Evolutionary conservation across 2,888 invertebrate genomes (phyloP).

Genomic region (Andrena trimmerana): DNA sequence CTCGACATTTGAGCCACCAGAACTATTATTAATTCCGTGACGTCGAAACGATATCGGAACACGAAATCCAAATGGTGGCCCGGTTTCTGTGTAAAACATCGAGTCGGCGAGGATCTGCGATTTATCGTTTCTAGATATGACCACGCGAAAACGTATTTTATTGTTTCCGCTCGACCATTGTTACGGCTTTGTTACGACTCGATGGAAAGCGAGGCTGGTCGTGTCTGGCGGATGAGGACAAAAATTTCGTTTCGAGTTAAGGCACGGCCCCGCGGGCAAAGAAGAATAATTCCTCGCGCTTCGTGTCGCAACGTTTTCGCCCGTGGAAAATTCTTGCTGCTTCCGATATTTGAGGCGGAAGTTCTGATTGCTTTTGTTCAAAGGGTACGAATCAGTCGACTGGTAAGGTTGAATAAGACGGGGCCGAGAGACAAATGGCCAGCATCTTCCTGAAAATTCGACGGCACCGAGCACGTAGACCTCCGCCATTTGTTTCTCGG

Average conservation of each 20-base stretch:
- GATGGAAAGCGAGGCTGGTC: slow-evolving; percentile 1
- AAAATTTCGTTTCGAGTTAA: background rate
- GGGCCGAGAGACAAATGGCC: background rate
- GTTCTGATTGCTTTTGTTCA: background rate
- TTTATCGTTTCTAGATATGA: slow-evolving; percentile 27
- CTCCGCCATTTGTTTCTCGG: slow-evolving; percentile 22
- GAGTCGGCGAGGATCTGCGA: slow-evolving; percentile 4
- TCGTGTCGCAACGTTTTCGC: background rate
- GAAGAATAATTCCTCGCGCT: background rate
- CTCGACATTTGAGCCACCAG: background rate
- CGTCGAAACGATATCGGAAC: slow-evolving; percentile 14
- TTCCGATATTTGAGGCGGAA: background rate
- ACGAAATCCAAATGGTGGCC: slow-evolving; percentile 31
- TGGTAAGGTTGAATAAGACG: background rate
- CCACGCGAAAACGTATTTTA: slow-evolving; percentile 31
- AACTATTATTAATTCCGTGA: slow-evolving; percentile 20
- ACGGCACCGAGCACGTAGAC: background rate
- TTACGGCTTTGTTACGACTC: slow-evolving; percentile 23
- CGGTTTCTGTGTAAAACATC: slow-evolving; percentile 19
- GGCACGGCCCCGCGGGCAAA: background rate
- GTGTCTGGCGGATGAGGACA: background rate
- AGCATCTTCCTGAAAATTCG: slow-evolving; percentile 13
- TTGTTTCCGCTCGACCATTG: slow-evolving; percentile 19
- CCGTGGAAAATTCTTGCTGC: background rate
- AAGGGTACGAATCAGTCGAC: background rate